Evolutionary conservation across 2,113 vertebrate species (phyloP), one percentile per base, ranked within the genome.

Genomic region (Ciconia stormi): DNA sequence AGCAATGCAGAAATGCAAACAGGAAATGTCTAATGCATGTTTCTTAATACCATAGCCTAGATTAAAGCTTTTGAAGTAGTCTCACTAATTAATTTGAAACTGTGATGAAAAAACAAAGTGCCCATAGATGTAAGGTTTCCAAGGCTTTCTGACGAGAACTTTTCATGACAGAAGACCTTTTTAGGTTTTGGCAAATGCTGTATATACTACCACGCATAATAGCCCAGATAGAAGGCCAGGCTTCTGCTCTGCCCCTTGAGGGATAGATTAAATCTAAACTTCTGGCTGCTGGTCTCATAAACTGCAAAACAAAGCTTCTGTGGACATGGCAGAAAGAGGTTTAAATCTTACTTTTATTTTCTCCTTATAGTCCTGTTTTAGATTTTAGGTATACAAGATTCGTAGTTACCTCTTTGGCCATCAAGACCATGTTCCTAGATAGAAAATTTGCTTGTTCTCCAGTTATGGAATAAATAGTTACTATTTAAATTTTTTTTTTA

Each of bases 51-150:
- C 63, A 46, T 53, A 90, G 63, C 90, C 85, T 90, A 95, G 85
- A 98, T 97, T 95, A 98, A 98, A 97, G 95, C 83, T 96, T 98
- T 97, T 96, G 88, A 97, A 95, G 97, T 94, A 86, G 40, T 86
- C 84, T 94, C 63, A 78, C 71, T 97, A 98, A 98, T 98, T 98
- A 98, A 97, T 97, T 98, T 98, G 95, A 97, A 98, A 95, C 56
- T 95, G 89, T 92, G 95, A 97, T 97, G 97, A 98, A 98, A 98
- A 98, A 59, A 97, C n/a, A 91, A 93, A 95, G 58, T 90, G 36
- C 77, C 29, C 29, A 63, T 74, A 94, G 72, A 96, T 93, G 79
- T 82, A 89, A 96, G n/a, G 67, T 89, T 97, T 92, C 78, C 79
- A 96, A 86, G 59, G 56, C 42, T 90, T 76, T 90, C 73, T 97